Evolutionary conservation across 2,888 invertebrate genomes (phyloP), one percentile per base, ranked within the genome.

Genomic region (Aleiodes alternator): DNA sequence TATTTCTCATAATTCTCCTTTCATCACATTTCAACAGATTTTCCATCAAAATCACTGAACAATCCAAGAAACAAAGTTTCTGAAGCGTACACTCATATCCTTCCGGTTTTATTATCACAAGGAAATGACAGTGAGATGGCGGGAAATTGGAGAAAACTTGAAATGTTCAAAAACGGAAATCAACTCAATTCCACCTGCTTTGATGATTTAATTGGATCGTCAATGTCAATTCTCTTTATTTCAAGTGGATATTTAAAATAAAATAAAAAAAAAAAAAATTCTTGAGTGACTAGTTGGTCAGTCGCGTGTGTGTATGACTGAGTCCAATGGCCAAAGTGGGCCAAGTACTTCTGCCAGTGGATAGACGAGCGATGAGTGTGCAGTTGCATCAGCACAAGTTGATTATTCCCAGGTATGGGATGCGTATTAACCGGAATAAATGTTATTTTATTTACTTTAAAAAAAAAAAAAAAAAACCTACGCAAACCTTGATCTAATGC

Each of bases 321-420:
- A 71, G 76, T 76, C 70, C 29, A 29, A 6, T 31, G 23, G 80
- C 76, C 80, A 74, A 88, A 86, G 84, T 88, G 87, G 87, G 89
- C 89, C 88, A 89, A 88, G 89, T 87, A 87, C 86, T 87, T 81
- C 50, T 78, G 80, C 77, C 78, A 72, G 69, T 76, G 80, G 83
- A 86, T 82, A 79, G 85, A 82, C 82, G 81, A 83, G 78, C 85
- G 85, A 85, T 85, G 86, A 86, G 84, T 85, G 83, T 83, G 78
- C 50, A 64, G 71, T 85, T 86, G 81, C 85, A 82, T 82, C 83
- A 84, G 76, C 69, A 64, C 76, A 59, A 23, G 56, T 68, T 59
- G 78, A 80, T 82, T 80, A 81, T 82, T 69, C 59, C 80, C 78
- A 75, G 78, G 76, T 80, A 80, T 74, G 72, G 76, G 76, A 78